Conservation (phyloP, 2,797 vertebrate species). For the Typhlichthys subterraneus region DNA sequence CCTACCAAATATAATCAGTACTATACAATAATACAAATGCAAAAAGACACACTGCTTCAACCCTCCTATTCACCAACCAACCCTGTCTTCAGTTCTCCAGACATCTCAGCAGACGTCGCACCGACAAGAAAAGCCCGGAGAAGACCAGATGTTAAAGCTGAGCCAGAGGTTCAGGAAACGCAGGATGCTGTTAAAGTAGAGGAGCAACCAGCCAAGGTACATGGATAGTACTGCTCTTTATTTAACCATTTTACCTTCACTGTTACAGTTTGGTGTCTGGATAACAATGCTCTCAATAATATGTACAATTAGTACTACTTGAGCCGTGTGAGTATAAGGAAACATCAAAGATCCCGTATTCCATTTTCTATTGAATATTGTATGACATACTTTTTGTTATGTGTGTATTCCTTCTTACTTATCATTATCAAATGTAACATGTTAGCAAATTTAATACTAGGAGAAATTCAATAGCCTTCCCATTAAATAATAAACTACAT, state of each 20-base stretch:
- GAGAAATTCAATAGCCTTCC: too few relatives aligned
- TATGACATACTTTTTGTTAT: too few relatives aligned
- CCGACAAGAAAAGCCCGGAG: conserved; percentile 81
- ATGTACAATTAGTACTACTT: too few relatives aligned
- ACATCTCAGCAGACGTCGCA: conserved; percentile 67
- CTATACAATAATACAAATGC: not conserved
- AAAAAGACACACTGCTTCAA: not conserved
- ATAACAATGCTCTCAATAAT: too few relatives aligned
- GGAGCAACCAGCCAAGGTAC: conserved; percentile 58
- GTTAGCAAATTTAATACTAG: too few relatives aligned
- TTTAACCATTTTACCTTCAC: not conserved
- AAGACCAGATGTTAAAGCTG: conserved; percentile 81
- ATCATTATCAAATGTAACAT: too few relatives aligned
- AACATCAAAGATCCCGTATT: too few relatives aligned
- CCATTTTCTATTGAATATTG: too few relatives aligned
- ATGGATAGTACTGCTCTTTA: not conserved
- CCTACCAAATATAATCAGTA: not conserved
- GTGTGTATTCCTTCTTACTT: too few relatives aligned
- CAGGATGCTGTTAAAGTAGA: conserved; percentile 45
- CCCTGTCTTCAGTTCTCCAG: conserved; percentile 12
- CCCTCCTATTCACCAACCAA: conserved; percentile 1
- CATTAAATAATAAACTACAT: too few relatives aligned
- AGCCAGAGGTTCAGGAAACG: conserved; percentile 41
- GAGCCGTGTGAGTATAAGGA: too few relatives aligned
- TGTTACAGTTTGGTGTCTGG: not conserved